Percentiles rank a stretch among this genome's conserved stretches.
phyloP scores from a whole-genome alignment of 2,113 vertebrate species.

The Polypterus bichir region DNA sequence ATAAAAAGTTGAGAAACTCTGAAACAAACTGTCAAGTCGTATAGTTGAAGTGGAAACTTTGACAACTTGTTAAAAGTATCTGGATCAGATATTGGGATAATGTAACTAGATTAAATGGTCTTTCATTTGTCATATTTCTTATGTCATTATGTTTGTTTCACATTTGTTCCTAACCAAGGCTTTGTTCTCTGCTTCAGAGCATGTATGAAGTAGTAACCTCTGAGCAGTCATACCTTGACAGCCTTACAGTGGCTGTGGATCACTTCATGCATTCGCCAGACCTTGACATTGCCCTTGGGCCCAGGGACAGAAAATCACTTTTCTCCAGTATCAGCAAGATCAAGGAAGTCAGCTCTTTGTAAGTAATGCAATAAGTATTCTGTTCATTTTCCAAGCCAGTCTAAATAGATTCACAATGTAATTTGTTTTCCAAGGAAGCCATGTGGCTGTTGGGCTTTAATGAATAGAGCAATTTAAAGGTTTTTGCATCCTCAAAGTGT shows the following conservation, averaged over 20 bases:
- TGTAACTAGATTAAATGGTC: no score
- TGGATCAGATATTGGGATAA: background rate
- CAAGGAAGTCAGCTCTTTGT: conserved; percentile 12
- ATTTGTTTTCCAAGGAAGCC: no score
- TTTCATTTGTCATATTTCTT: background rate
- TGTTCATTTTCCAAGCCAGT: no score
- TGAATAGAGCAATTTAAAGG: no score
- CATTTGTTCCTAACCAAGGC: no score
- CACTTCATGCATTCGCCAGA: conserved; percentile 18
- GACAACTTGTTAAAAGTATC: background rate
- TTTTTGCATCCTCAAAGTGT: no score
- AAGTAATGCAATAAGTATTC: no score
- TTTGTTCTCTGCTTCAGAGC: conserved; percentile 10
- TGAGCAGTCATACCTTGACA: conserved; percentile 19
- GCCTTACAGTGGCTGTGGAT: conserved; percentile 16
- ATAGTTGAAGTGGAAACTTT: background rate
- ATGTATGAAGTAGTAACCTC: conserved; percentile 23
- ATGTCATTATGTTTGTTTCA: background rate
- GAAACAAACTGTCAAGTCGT: background rate
- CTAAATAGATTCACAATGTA: no score
- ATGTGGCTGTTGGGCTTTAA: no score
- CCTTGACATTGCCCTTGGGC: conserved; percentile 8
- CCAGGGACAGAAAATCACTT: conserved; percentile 13
- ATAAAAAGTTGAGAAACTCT: no score
- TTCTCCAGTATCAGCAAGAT: conserved; percentile 22